These are phyloP conservation scores for Lepidocyrtoides sp. DNA, from an alignment of 2,888 invertebrate species.

Conservation along the genomic window DNA sequence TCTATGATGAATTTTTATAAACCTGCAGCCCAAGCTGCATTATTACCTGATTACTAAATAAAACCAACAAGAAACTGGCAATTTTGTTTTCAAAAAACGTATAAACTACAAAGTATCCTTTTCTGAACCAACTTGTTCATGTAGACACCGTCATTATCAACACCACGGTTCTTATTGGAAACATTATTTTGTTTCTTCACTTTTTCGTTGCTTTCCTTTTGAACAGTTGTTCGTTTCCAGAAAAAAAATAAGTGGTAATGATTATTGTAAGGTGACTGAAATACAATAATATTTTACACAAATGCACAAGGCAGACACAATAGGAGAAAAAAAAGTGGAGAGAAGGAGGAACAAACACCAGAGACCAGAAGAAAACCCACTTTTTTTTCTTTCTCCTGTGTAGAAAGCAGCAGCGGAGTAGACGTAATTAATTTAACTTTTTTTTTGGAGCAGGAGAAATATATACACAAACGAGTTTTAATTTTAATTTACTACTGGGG, in stretches of 20 bases:
- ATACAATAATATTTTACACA: neutral
- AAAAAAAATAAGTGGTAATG: too few species aligned
- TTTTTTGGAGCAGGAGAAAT: neutral
- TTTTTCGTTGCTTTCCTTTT: neutral
- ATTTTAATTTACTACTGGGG: conserved; percentile 45
- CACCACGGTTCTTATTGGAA: neutral
- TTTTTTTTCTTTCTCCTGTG: neutral
- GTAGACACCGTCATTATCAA: neutral
- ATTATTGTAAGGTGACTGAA: too few species aligned
- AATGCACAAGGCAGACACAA: conserved; percentile 20
- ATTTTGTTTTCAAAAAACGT: neutral
- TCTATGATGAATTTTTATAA: neutral
- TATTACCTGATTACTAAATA: neutral
- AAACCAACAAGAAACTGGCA: neutral
- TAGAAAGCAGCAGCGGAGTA: neutral
- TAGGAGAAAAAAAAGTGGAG: conserved; percentile 1
- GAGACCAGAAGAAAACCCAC: neutral
- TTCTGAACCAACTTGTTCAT: neutral
- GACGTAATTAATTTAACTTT: conserved; percentile 2
- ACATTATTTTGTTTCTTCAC: neutral
- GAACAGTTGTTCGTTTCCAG: neutral
- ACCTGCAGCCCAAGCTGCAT: too few species aligned
- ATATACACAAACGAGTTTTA: conserved; percentile 24
- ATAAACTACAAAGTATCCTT: neutral
- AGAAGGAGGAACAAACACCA: neutral